Conservation (phyloP, 2,113 vertebrate genomes). For the Bujurquina vittata region DNA sequence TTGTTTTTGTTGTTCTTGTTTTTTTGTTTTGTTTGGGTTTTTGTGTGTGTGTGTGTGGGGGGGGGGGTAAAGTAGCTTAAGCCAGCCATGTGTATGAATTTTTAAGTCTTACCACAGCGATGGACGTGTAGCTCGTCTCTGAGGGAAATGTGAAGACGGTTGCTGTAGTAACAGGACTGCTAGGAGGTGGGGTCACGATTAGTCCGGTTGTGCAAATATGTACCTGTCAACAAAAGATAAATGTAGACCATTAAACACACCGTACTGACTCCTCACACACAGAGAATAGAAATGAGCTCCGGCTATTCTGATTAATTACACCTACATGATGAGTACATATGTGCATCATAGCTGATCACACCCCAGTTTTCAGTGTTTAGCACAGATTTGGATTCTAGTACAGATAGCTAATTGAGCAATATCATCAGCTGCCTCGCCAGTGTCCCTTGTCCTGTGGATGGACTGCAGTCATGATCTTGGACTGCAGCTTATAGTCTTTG, state of each 20-base stretch:
- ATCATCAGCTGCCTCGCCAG: too few species aligned
- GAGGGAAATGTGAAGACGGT: slow-evolving; percentile 94
- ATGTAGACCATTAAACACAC: slow-evolving; percentile 17
- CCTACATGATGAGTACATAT: background rate
- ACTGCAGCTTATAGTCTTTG: background rate
- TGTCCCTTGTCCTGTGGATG: too few species aligned
- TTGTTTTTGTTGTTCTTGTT: background rate
- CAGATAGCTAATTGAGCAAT: background rate
- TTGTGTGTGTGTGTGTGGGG: too few species aligned
- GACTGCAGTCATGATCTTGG: background rate
- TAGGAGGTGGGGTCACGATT: slow-evolving; percentile 96
- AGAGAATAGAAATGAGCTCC: background rate
- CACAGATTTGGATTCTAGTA: background rate
- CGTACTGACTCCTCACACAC: background rate
- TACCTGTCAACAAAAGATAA: slow-evolving; percentile 82
- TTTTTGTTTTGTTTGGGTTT: too few species aligned
- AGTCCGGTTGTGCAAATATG: slow-evolving; percentile 96
- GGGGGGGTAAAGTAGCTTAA: background rate
- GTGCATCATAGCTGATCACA: background rate
- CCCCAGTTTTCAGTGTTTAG: background rate
- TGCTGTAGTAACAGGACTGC: slow-evolving; percentile 94
- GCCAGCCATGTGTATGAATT: background rate
- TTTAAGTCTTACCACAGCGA: slow-evolving; percentile 73
- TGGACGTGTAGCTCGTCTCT: slow-evolving; percentile 88
- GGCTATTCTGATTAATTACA: background rate